These are phyloP conservation scores for Sparidentex hasta DNA, from an alignment of 2,797 vertebrate species.

Conservation along the genomic window DNA sequence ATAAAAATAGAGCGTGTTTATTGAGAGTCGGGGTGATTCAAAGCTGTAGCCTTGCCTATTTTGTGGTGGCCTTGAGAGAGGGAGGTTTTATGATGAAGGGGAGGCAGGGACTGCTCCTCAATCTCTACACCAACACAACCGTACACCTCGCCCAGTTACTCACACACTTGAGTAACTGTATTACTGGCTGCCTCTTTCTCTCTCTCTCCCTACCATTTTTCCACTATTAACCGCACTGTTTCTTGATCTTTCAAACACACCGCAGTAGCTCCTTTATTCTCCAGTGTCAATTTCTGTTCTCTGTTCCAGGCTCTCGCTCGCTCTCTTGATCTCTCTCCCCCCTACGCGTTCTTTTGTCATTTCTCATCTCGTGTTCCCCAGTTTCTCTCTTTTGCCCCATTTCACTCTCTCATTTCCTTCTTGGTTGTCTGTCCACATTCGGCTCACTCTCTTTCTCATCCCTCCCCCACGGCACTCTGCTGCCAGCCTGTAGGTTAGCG, in stretches of 20 bases:
- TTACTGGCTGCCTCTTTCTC: slow-evolving; percentile 12
- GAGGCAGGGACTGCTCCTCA: slow-evolving; percentile 53
- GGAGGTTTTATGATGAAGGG: slow-evolving; percentile 64
- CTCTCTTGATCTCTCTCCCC: not conserved
- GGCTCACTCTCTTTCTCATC: slow-evolving; percentile 33
- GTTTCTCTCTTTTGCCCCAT: slow-evolving; percentile 46
- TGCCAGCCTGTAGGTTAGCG: slow-evolving; percentile 42
- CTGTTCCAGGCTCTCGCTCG: slow-evolving; percentile 1
- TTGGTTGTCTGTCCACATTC: slow-evolving; percentile 56
- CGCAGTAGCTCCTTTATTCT: slow-evolving; percentile 11
- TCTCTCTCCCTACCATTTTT: not conserved
- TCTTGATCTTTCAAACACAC: slow-evolving; percentile 9
- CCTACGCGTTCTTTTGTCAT: slow-evolving; percentile 25
- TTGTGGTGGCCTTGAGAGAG: slow-evolving; percentile 62
- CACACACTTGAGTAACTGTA: slow-evolving; percentile 13
- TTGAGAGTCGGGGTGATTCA: slow-evolving; percentile 48
- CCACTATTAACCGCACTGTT: not conserved
- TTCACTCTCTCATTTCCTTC: slow-evolving; percentile 47
- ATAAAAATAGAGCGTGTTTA: slow-evolving; percentile 65
- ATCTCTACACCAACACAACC: slow-evolving; percentile 34
- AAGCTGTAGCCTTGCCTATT: slow-evolving; percentile 55
- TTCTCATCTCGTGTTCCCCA: slow-evolving; percentile 19
- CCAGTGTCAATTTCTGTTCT: slow-evolving; percentile 18
- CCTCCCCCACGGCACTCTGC: slow-evolving; percentile 62
- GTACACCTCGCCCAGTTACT: slow-evolving; percentile 24